These are phyloP conservation scores for Hydrotaea cyrtoneurina DNA, from an alignment of 2,888 invertebrate genomes.

Conservation along the genomic window DNA sequence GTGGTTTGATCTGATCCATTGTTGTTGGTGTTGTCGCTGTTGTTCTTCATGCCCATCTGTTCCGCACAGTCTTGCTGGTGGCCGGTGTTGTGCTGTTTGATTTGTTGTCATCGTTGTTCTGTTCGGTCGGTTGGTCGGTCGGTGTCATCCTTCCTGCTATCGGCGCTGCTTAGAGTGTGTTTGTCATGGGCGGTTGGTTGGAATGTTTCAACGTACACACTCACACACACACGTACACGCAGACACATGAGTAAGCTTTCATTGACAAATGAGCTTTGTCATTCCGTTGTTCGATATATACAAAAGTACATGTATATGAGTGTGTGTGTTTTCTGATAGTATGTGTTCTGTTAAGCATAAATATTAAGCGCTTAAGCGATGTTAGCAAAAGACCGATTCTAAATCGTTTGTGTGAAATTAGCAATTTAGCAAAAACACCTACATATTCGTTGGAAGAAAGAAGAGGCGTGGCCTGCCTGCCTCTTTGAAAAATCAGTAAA, in stretches of 20 bases:
- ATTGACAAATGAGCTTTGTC: conserved; percentile 42
- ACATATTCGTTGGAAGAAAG: no score
- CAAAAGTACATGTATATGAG: not conserved
- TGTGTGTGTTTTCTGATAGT: not conserved
- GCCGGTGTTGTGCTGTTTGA: not conserved
- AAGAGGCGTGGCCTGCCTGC: no score
- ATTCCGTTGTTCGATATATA: not conserved
- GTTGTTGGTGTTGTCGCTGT: not conserved
- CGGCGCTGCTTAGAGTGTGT: conserved; percentile 21
- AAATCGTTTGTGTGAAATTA: conserved; percentile 10
- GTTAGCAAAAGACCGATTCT: not conserved
- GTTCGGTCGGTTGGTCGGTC: no score
- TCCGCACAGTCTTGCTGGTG: no score
- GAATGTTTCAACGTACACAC: conserved; percentile 11
- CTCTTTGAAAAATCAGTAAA: no score
- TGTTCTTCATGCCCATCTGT: no score
- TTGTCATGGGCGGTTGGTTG: conserved; percentile 6
- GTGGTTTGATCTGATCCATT: conserved; percentile 14
- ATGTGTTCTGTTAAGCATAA: not conserved
- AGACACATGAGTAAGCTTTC: conserved; percentile 35
- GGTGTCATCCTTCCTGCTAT: conserved; percentile 27
- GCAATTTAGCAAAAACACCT: no score
- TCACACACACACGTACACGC: not conserved
- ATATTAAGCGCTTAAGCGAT: not conserved
- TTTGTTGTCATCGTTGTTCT: conserved; percentile 19